Percentiles rank a stretch among this genome's conserved stretches.
Evolutionary conservation across 2,113 vertebrate species (phyloP).

Genomic region (Ceyx melanurus): DNA sequence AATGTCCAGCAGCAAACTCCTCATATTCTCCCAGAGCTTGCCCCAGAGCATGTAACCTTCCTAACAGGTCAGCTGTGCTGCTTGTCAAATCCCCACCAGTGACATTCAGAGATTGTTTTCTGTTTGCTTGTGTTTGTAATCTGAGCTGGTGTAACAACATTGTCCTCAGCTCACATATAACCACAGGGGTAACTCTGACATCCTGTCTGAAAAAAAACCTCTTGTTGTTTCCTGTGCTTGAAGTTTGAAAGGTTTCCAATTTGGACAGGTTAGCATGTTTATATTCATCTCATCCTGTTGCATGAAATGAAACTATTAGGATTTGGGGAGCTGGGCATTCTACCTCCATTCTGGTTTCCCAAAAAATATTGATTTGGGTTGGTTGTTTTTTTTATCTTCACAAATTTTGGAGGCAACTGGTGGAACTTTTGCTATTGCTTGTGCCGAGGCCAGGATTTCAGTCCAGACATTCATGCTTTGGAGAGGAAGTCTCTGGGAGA

Average conservation of each 20-base stretch:
- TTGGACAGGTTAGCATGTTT: slow-evolving; percentile 56
- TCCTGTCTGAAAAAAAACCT: slow-evolving; percentile 22
- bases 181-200: slow-evolving; percentile 43
- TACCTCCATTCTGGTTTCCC: background rate
- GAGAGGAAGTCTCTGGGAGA: background rate
- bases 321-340: background rate
- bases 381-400: background rate
- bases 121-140: slow-evolving; percentile 64
- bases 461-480: background rate
- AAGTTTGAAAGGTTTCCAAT: slow-evolving; percentile 59
- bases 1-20: background rate
- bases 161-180: slow-evolving; percentile 61
- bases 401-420: background rate
- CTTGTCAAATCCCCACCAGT: background rate
- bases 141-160: slow-evolving; percentile 35
- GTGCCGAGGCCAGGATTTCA: background rate
- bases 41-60: background rate
- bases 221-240: slow-evolving; percentile 64
- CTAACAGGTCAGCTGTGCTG: slow-evolving; percentile 12
- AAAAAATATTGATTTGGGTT: background rate
- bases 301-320: background rate
- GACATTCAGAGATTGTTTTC: slow-evolving; percentile 49
- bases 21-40: background rate
- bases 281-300: slow-evolving; percentile 59
- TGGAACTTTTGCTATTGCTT: background rate